Evolutionary conservation across 1,140 invertebrate species (phyloP), one percentile per base, ranked within the genome.

Genomic region (Thrips palmi): DNA sequence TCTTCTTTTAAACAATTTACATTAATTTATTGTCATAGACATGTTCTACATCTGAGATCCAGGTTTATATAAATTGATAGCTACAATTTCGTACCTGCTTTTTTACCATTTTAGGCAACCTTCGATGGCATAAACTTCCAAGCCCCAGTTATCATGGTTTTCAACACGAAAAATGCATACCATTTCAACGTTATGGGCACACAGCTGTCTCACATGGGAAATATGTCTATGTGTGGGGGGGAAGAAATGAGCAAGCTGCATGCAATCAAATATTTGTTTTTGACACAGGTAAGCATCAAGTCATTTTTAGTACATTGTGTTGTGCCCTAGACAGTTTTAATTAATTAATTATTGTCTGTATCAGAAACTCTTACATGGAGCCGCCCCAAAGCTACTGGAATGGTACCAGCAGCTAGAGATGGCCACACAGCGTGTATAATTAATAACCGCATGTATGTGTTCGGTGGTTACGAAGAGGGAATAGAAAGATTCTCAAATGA

Each of bases 371-470:
- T 68, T 14, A 62, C 58, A 43, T 89, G 84, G 86, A 69, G 56
- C 21, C 59, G 57, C 23, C 74, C 79, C 7, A 21, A 49, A 42
- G 71, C 76, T 0, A 59, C 57, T 4, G 85, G 85, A 0, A 54
- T 55, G 10, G 57, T 74, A 30, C 87, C 88, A 0, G 70, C 70
- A 37, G 72, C 83, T 1, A 64, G 85, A 48, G 88, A 93, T 63
- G 88, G 88, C 0, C 88, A 93, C 57, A 77, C 83, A 11, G 84
- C 86, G 2, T 85, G 83, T 54, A 60, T 91, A 6, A 74, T 85
- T 40, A 63, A 66, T 40, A 62, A 82, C 48, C 70, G 68, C 47
- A 92, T 93, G 86, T 87, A 76, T 49, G 76, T 92, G 37, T 92
- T 88, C 63, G 88, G 85, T 17, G 87, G 87, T 4, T 91, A 74